A percentile compares a stretch with the other conserved stretches of the same genome.
Conservation (phyloP, 2,113 vertebrate species). For the Pedetes capensis region DNA sequence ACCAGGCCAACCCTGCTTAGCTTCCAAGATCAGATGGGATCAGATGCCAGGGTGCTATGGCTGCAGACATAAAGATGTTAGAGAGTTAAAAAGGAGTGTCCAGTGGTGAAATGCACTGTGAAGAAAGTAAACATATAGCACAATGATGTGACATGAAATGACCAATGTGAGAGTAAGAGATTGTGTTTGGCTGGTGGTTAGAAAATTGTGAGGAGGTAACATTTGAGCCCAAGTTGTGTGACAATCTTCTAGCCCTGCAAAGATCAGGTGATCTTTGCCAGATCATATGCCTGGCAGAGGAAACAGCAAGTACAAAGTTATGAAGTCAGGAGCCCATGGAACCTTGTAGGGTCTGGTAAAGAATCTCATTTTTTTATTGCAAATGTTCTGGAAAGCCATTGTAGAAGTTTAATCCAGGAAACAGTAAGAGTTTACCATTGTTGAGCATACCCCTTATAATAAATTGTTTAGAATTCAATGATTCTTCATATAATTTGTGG, state of each 20-base stretch:
- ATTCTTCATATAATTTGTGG: not conserved
- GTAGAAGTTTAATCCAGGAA: not conserved
- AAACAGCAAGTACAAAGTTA: not conserved
- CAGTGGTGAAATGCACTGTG: too few species aligned
- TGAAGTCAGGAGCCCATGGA: not conserved
- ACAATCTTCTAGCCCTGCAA: not conserved
- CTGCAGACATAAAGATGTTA: too few species aligned
- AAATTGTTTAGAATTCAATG: not conserved
- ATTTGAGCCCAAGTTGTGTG: not conserved
- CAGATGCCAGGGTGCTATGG: too few species aligned
- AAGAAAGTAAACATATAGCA: not conserved
- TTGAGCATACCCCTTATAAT: not conserved
- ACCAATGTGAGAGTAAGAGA: rapidly evolving
- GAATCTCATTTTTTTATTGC: not conserved
- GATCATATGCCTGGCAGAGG: not conserved
- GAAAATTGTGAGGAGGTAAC: not conserved
- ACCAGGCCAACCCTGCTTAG: too few species aligned
- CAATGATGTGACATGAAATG: not conserved
- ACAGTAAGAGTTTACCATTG: not conserved
- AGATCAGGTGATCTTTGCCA: not conserved
- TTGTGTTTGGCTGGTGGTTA: not conserved
- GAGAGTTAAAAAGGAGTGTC: not conserved
- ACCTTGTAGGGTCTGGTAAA: too few species aligned
- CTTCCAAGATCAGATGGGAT: too few species aligned
- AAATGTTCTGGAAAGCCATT: not conserved